A percentile compares a stretch with the other conserved stretches of the same genome.
phyloP scores from a whole-genome alignment of 2,113 vertebrate species.

The Heterotilapia buettikoferi region DNA sequence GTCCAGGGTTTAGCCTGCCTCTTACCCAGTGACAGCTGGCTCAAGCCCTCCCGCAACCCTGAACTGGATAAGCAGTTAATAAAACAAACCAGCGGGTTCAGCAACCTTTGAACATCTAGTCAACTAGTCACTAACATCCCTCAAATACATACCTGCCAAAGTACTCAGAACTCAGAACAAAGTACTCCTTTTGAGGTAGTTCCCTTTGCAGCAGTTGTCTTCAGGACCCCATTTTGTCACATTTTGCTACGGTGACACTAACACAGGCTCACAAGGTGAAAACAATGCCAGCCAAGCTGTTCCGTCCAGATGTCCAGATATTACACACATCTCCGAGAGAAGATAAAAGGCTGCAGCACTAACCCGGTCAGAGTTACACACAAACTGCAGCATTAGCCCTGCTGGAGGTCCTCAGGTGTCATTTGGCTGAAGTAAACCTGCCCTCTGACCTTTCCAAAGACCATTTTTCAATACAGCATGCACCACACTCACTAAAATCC shows the following conservation, averaged over 20 bases:
- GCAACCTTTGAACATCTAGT: background rate
- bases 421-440: background rate
- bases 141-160: background rate
- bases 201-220: background rate
- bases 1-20: background rate
- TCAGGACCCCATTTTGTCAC: background rate
- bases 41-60: background rate
- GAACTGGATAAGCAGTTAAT: background rate
- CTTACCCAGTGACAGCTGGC: background rate
- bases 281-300: background rate
- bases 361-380: background rate
- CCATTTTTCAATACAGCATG: background rate
- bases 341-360: background rate
- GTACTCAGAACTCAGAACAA: background rate
- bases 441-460: background rate
- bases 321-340: background rate
- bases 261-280: background rate
- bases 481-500: background rate
- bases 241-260: background rate
- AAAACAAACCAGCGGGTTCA: background rate
- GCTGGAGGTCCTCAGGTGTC: background rate
- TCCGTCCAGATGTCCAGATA: background rate
- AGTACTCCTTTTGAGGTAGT: background rate
- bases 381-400: background rate
- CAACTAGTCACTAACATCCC: background rate